Percentiles rank a stretch among this genome's conserved stretches.
These are phyloP conservation scores for Chelonus insularis DNA, from an alignment of 1,140 invertebrate genomes.

Conservation along the genomic window DNA sequence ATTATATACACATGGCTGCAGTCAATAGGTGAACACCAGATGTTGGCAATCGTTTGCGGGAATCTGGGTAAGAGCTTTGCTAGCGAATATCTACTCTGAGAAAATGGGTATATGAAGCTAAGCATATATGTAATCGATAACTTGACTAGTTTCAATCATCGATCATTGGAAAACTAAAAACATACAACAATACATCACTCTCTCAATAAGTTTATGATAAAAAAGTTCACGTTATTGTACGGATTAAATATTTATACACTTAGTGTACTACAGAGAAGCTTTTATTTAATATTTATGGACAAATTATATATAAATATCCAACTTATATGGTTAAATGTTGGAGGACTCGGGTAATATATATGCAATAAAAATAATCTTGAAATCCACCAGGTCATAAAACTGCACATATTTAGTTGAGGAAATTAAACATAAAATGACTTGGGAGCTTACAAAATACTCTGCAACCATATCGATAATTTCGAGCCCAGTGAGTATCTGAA, in stretches of 20 bases:
- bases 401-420: constrained; percentile 16
- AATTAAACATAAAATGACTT: constrained; percentile 3
- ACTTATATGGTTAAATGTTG: not conserved
- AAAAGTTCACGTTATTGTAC: not conserved
- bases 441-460: constrained; percentile 9
- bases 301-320: not conserved
- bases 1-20: constrained; percentile 25
- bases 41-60: constrained; percentile 37
- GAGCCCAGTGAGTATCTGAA: not conserved
- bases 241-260: not conserved
- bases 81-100: constrained; percentile 8
- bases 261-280: too few species aligned
- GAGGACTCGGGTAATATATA: constrained; percentile 11
- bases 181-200: not conserved
- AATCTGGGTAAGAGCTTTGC: constrained; percentile 31
- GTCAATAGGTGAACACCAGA: constrained; percentile 36
- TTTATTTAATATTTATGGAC: not conserved
- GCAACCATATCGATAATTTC: not conserved
- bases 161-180: not conserved
- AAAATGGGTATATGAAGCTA: constrained; percentile 12
- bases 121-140: constrained; percentile 38
- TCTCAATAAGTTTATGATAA: too few species aligned
- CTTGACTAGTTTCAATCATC: not conserved
- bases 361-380: constrained; percentile 20
- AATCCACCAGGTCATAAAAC: constrained; percentile 17